Conservation (phyloP, 1,140 invertebrate species). For the Leptinotarsa texana region DNA sequence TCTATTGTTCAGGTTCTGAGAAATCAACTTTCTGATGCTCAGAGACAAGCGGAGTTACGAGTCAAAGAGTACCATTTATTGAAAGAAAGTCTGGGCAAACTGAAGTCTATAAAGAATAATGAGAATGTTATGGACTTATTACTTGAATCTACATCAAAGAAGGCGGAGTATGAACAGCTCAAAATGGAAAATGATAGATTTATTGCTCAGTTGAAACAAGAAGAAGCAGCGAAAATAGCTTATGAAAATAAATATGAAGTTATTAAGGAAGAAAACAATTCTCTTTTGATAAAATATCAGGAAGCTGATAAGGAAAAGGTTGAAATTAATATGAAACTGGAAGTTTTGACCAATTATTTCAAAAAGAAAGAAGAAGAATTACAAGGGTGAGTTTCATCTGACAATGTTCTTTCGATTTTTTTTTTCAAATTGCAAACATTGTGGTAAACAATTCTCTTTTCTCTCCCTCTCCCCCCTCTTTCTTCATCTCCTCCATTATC, state of each 20-base stretch:
- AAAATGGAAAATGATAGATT: conserved; percentile 55
- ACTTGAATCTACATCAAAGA: conserved; percentile 56
- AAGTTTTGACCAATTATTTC: conserved; percentile 85
- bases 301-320: conserved; percentile 75
- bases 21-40: conserved; percentile 36
- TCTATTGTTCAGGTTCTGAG: conserved; percentile 30
- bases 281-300: conserved; percentile 68
- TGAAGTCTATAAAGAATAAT: conserved; percentile 56
- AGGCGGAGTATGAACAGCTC: conserved; percentile 59
- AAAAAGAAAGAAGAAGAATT: conserved; percentile 84
- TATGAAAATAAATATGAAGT: conserved; percentile 43
- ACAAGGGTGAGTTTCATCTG: conserved; percentile 68
- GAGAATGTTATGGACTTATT: conserved; percentile 54
- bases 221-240: conserved; percentile 51
- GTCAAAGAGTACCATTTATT: conserved; percentile 50
- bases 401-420: too few species aligned
- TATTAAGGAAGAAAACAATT: conserved; percentile 57
- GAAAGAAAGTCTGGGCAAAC: conserved; percentile 56
- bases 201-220: conserved; percentile 55
- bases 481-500: too few species aligned
- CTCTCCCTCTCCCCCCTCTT: too few species aligned
- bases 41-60: conserved; percentile 49
- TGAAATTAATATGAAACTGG: conserved; percentile 79
- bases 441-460: too few species aligned
- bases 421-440: too few species aligned